Percentiles rank a stretch among this genome's conserved stretches.
Evolutionary conservation across 2,888 invertebrate genomes (phyloP).

Genomic region (Peribatodes rhomboidaria): DNA sequence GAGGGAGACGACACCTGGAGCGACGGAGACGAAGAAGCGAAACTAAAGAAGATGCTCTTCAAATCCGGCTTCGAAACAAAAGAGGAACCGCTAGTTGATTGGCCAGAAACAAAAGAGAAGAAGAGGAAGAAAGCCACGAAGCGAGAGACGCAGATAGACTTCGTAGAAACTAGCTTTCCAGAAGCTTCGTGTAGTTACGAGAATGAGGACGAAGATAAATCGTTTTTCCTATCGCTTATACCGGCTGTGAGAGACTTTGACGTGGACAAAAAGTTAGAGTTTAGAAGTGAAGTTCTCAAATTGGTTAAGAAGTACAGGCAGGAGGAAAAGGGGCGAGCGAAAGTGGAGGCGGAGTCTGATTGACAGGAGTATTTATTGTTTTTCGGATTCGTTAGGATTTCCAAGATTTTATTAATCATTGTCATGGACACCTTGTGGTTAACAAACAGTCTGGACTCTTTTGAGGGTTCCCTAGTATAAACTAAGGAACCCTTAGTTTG

Average conservation of each 20-base stretch:
- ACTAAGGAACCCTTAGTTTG: too few species aligned
- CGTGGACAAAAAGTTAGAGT: constrained; percentile 74
- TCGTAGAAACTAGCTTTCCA: constrained; percentile 62
- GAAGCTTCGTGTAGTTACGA: constrained; percentile 54
- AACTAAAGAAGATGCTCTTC: constrained; percentile 52
- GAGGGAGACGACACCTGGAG: constrained; percentile 51
- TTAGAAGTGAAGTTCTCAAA: constrained; percentile 68
- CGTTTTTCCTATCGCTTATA: constrained; percentile 74
- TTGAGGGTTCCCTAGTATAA: too few species aligned
- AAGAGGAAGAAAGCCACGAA: constrained; percentile 53
- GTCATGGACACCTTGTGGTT: too few species aligned
- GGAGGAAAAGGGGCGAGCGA: constrained; percentile 36
- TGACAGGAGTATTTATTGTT: constrained; percentile 45
- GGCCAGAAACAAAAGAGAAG: constrained; percentile 56
- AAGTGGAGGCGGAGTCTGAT: constrained; percentile 21
- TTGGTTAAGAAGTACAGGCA: constrained; percentile 67
- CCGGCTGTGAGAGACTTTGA: constrained; percentile 72
- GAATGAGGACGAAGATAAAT: constrained; percentile 70
- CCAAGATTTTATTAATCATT: too few species aligned
- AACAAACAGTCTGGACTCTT: too few species aligned
- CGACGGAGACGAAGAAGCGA: constrained; percentile 57
- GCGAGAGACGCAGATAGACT: constrained; percentile 56
- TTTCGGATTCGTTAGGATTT: too few species aligned
- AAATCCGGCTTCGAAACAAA: constrained; percentile 51
- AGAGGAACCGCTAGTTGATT: constrained; percentile 49